Base-by-base conservation (phyloP, 2,888 invertebrate genomes). In the Saturnia pavonia region DNA sequence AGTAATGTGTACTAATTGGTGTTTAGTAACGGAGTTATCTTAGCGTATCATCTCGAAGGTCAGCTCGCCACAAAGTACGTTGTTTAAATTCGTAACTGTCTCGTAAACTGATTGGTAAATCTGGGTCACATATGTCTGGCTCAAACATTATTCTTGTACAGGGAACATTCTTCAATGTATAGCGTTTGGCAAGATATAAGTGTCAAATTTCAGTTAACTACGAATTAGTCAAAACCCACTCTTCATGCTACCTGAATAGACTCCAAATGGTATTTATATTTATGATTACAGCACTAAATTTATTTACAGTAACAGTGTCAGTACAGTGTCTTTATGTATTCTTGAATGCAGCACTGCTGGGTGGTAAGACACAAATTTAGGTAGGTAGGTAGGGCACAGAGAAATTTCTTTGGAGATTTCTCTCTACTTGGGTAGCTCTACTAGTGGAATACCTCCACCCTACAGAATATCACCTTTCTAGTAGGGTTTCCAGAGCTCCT, bases 31-130 rank as follows among this genome's bases (percentile, higher is more conserved):
- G 70, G 22, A 73, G 70, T 82, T 84, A 87, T 84, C 83, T 74
- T 74, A 78, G 79, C 82, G 80, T 84, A 82, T 82, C 84, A 84
- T 87, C 84, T 76, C 71, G 83, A 87, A 89, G 88, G 88, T 85
- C 81, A 72, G 60, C 70, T 72, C 71, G 74, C 73, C 76, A 80
- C 82, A 34, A 34, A 34, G 80, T 75, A 81, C 79, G 76, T 76
- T 77, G 72, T 74, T 73, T 71, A 69, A 69, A 75, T 74, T 69
- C 76, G 72, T 73, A 77, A 76, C 75, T 74, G 72, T 71, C 63
- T 63, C 45, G 19, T 45, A 34, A 63, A 1, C 1, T 84, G 87
- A 89, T 82, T 85, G 90, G 86, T 86, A 78, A 76, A 86, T 85
- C 77, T 86, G 82, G 89, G 63, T 63, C 14, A 34, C 16, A 11